phyloP scores from a whole-genome alignment of 2,888 invertebrate genomes.

The Conistra vaccinii region DNA sequence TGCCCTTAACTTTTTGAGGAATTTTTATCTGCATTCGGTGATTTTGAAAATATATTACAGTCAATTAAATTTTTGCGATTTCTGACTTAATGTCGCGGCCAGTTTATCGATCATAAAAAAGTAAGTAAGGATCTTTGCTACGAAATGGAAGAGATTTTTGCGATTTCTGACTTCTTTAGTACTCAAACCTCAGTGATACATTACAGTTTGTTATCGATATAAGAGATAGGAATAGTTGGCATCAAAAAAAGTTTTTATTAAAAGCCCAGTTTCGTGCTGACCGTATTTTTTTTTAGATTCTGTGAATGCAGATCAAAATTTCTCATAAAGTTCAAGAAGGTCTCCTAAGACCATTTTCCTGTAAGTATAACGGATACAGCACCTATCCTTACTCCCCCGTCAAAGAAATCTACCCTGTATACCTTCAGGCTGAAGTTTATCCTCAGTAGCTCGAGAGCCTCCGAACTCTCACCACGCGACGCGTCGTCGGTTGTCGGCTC shows the following conservation, averaged over 20 bases:
- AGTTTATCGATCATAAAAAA: too few relatives aligned
- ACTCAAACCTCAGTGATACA: neutral
- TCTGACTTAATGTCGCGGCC: too few relatives aligned
- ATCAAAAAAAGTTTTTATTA: neutral
- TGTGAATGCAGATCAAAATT: neutral
- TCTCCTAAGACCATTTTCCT: neutral
- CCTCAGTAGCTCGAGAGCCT: conserved; percentile 47
- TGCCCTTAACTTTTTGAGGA: neutral
- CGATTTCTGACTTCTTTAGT: neutral
- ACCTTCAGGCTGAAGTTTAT: conserved; percentile 19
- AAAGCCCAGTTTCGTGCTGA: neutral
- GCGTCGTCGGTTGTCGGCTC: neutral
- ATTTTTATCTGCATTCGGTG: neutral
- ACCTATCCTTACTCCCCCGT: too few relatives aligned
- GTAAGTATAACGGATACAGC: neutral
- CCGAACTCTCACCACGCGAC: conserved; percentile 30
- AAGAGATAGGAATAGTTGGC: neutral
- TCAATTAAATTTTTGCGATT: too few relatives aligned
- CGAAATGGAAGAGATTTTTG: too few relatives aligned
- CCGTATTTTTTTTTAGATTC: neutral
- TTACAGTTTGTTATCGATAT: neutral
- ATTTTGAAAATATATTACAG: too few relatives aligned
- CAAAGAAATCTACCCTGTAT: neutral
- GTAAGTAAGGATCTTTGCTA: too few relatives aligned
- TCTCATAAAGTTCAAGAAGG: neutral